Base-by-base conservation (phyloP, 2,113 vertebrate species). In the Mesembrinibis cayennensis region DNA sequence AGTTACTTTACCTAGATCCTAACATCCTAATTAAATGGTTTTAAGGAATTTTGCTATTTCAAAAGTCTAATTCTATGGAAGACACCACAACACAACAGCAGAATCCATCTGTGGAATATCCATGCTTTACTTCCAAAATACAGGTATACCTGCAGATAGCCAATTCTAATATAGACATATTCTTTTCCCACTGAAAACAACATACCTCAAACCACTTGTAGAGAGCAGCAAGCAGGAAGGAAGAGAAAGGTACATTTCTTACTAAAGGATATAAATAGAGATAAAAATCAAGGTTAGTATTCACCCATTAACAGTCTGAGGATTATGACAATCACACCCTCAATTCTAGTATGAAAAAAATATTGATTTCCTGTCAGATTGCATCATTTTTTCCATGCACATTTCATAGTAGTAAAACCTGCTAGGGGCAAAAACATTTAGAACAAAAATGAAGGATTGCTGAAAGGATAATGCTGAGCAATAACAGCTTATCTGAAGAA, bases 291-390 rank as follows among this genome's bases (percentile, higher is more conserved):
- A 98, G 93, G 93, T 94, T 97, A 97, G 95, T 93, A 97, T 97
- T 96, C 82, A 82, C 81, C 95, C 87, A 97, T 96, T 98, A 98
- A 98, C 97, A 98, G 97, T 92, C 97, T 95, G 84, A 97, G 97
- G 98, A 99, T 99, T 99, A 99, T 97, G 96, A 98, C 97, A 97
- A 98, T 98, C 97, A 98, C 98, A 98, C 98, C 97, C 95, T 98
- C 98, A 98, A 98, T 99, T 99, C 98, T 96, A 97, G 94, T 98
- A 98, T 96, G 97, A 98, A 98, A 98, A 83, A 98, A 97, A 88
- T 99, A 99, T 99, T 98, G 99, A 99, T 99, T 99, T 99, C 91
- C 99, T 99, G 99, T 98, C 99, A 99, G 97, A 98, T 89, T 97
- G 95, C 97, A 99, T 99, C 98, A 98, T 95, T 97, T 97, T 98